These are phyloP conservation scores for Ia io DNA, from an alignment of 2,113 vertebrate species.

Conservation along the genomic window DNA sequence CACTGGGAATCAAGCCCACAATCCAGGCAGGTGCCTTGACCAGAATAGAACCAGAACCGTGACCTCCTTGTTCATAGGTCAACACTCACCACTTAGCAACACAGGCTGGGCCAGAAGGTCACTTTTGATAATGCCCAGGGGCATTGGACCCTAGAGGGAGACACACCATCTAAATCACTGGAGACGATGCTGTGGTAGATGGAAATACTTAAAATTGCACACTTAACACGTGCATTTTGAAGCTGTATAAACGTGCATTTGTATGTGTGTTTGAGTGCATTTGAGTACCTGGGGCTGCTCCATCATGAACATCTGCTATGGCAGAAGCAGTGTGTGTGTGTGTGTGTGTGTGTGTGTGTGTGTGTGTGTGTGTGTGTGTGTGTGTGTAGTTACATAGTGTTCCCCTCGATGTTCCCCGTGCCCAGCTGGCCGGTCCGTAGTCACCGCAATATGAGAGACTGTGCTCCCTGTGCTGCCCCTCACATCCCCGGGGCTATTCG, in stretches of 20 bases:
- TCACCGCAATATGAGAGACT: not conserved
- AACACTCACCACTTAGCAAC: too few species aligned
- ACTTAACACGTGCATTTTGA: not conserved
- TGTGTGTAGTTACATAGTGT: not conserved
- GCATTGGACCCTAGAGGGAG: not conserved
- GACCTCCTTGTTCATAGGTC: too few species aligned
- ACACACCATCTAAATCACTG: not conserved
- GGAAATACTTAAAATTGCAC: not conserved
- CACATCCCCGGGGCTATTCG: not conserved
- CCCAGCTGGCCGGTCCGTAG: not conserved
- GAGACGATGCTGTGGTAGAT: not conserved
- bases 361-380: not conserved
- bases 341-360: not conserved
- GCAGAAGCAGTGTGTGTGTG: rapidly evolving
- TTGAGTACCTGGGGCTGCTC: not conserved
- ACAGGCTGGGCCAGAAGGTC: not conserved
- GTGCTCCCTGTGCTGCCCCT: not conserved
- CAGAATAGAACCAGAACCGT: too few species aligned
- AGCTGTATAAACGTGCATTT: not conserved
- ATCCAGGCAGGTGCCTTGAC: too few species aligned
- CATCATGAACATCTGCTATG: not conserved
- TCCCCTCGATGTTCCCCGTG: not conserved
- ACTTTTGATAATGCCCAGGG: not conserved
- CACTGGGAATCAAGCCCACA: too few species aligned
- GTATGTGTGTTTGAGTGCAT: not conserved